Percentiles rank a stretch among this genome's conserved stretches.
Evolutionary conservation across 2,113 vertebrate species (phyloP).

Genomic region (Opisthocomus hoazin): DNA sequence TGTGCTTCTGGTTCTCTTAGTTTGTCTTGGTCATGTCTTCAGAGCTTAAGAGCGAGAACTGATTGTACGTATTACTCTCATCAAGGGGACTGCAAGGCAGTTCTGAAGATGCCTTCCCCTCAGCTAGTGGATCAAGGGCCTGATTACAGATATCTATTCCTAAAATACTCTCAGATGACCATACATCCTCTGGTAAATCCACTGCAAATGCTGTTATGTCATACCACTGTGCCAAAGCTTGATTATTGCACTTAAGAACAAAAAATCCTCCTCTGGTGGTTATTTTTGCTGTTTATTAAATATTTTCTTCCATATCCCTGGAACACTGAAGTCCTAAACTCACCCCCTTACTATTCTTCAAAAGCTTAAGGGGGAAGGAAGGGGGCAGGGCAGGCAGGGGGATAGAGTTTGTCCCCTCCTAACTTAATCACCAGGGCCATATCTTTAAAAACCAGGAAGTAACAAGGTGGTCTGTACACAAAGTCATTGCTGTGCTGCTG

Average conservation of each 20-base stretch:
- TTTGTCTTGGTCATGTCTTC: not conserved
- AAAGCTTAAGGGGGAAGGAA: not conserved
- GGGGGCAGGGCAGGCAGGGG: accelerated
- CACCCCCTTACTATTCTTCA: not conserved
- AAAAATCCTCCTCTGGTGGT: not conserved
- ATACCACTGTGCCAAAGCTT: not conserved
- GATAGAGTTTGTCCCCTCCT: not conserved
- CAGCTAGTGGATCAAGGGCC: not conserved
- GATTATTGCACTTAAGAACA: not conserved
- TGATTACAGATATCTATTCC: not conserved
- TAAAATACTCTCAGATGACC: not conserved
- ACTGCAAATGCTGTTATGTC: not conserved
- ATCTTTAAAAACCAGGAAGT: not conserved
- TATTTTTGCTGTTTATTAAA: not conserved
- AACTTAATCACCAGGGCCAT: not conserved
- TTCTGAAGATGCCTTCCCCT: not conserved
- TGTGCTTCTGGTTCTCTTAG: not conserved
- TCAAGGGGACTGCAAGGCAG: not conserved
- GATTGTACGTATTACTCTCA: not conserved
- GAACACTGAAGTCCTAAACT: not conserved
- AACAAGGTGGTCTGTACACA: not conserved
- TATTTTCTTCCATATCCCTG: not conserved
- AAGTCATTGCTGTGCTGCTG: not conserved
- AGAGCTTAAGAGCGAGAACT: not conserved
- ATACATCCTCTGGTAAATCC: not conserved